phyloP scores from a whole-genome alignment of 2,888 invertebrate genomes.

The Drosophila cognata region DNA sequence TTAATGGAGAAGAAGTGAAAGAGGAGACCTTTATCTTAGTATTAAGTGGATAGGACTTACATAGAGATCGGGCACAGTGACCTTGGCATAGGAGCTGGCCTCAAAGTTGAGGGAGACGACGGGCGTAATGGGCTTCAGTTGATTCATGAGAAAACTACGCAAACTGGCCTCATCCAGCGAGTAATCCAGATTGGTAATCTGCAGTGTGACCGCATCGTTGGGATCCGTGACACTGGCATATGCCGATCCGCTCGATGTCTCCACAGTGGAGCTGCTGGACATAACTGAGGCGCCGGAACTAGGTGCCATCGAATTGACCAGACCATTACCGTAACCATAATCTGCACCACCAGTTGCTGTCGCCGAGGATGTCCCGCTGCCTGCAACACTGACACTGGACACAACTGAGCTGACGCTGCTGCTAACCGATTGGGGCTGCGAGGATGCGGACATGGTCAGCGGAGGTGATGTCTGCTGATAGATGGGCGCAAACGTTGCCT shows the following conservation, averaged over 20 bases:
- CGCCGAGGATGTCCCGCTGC: neutral
- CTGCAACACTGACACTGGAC: conserved; percentile 18
- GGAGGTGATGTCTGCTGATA: conserved; percentile 58
- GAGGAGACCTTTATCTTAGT: neutral
- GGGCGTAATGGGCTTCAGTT: conserved; percentile 85
- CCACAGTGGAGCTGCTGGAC: conserved; percentile 20
- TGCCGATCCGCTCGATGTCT: conserved; percentile 12
- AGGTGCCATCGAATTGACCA: conserved; percentile 40
- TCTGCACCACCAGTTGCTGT: conserved; percentile 13
- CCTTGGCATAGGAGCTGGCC: conserved; percentile 84
- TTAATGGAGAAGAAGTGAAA: neutral
- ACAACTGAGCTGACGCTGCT: neutral
- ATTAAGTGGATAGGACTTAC: conserved; percentile 63
- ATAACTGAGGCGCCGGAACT: conserved; percentile 19
- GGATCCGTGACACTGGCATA: conserved; percentile 60
- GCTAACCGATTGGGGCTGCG: neutral
- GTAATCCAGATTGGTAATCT: conserved; percentile 85
- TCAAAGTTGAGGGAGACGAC: conserved; percentile 84
- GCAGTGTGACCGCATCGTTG: conserved; percentile 82
- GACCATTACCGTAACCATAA: conserved; percentile 23
- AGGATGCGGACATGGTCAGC: conserved; percentile 30
- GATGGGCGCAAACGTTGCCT: conserved; percentile 64
- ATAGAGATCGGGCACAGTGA: conserved; percentile 84
- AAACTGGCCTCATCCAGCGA: conserved; percentile 84
- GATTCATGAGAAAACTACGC: conserved; percentile 82